Base-by-base conservation (phyloP, 2,797 vertebrate genomes). In the Leptoclinus maculatus region DNA sequence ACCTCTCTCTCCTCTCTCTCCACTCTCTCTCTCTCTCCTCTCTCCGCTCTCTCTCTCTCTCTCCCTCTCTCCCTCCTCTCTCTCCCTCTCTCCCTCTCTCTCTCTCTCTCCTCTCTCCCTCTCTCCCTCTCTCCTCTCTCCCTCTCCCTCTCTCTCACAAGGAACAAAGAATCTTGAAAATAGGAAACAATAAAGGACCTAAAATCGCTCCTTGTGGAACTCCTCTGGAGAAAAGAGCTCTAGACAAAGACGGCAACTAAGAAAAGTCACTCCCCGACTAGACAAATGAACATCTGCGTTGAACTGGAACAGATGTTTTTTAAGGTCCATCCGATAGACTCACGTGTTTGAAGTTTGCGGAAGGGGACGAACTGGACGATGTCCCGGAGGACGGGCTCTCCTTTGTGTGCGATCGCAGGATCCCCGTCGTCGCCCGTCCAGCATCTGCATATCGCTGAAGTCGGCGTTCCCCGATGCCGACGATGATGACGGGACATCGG, bases 361-460 rank as follows among this genome's bases (percentile, higher is more conserved):
- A 99, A 99, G 19, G 98, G 98, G 83, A 99, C 98, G 29, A 99
- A 99, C 93, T 99, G 98, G 82, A 99, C 98, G 0, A 99, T 99
- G 91, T 99, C 98, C 49, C 98, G 93, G 29, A 99, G 96, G 76
- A 97, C 97, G 0, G 98, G 98, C 84, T 99, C 98, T 68, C 98
- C 98, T 87, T 97, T 98, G 47, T 98, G 47, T 97, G 97, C 0
- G 98, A 99, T 29, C 97, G 94, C 82, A 99, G 93, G 88, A 99
- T 98, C 45, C 45, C 98, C 97, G 0, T 99, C 98, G 0, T 99
- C 98, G 0, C 98, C 98, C 98, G 0, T 99, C 98, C 88, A 99
- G 90, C 96, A 98, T 98, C 95, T 99, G 98, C 98, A 99, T 99
- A 94, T 99, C 98, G 2, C 97, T 97, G 83, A 99, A 99, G 87